Conservation (phyloP, 2,113 vertebrate species). For the Dipodomys merriami region DNA sequence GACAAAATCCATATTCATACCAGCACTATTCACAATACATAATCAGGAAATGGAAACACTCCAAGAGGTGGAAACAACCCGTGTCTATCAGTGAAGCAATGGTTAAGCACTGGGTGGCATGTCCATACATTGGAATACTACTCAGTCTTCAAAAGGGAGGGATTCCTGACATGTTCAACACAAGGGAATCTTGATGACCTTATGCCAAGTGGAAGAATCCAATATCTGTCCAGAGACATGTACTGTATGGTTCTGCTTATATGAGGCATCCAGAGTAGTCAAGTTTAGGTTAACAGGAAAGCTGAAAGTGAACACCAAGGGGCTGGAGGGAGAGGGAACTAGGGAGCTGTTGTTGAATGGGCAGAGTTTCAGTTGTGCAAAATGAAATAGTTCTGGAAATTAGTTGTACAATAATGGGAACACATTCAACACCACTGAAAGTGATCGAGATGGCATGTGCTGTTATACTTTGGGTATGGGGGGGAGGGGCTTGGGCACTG, state of each 20-base stretch:
- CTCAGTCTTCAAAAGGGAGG: neutral
- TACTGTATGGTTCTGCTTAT: neutral
- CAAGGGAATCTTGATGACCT: neutral
- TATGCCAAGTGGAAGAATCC: neutral
- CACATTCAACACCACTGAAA: neutral
- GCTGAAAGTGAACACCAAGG: neutral
- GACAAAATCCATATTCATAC: neutral
- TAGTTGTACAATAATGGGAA: neutral
- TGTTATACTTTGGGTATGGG: no score
- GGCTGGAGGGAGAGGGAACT: accelerated
- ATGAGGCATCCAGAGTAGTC: no score
- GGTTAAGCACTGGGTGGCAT: neutral
- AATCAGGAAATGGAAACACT: neutral
- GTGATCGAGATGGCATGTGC: no score
- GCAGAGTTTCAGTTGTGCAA: neutral
- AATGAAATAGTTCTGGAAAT: neutral
- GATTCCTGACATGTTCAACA: neutral
- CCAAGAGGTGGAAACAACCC: neutral
- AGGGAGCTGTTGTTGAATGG: neutral
- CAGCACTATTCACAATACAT: neutral
- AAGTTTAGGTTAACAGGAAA: no score
- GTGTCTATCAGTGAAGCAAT: neutral
- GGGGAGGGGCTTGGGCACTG: no score
- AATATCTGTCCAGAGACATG: neutral
- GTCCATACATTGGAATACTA: neutral